phyloP scores from a whole-genome alignment of 23 tunicate genomes.

The Botrylloides violaceus region DNA sequence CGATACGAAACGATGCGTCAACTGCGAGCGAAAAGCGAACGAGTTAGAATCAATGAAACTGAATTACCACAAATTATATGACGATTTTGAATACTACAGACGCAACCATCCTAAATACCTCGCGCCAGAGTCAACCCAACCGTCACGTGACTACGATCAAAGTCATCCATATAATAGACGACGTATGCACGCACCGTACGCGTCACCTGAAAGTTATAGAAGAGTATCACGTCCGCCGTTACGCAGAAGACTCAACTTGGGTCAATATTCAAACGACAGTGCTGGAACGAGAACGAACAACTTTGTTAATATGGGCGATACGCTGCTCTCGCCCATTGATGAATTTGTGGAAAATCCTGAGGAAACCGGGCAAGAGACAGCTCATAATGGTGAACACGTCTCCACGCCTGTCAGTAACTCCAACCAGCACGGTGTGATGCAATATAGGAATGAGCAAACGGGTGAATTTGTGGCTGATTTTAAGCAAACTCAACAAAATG shows the following conservation, averaged over 20 bases:
- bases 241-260: conserved; percentile 1
- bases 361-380: not conserved
- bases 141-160: conserved; percentile 4
- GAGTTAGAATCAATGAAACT: not conserved
- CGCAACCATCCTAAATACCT: not conserved
- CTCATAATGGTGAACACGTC: too few species aligned
- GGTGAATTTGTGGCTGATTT: not conserved
- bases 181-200: conserved; percentile 11
- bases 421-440: not conserved
- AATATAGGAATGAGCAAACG: not conserved
- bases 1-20: conserved; percentile 12
- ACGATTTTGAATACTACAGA: conserved; percentile 14
- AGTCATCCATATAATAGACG: conserved; percentile 13
- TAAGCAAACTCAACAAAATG: not conserved
- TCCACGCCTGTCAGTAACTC: not conserved
- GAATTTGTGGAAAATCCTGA: conserved; percentile 9
- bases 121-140: not conserved
- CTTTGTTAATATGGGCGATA: not conserved
- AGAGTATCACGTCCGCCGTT: conserved; percentile 5
- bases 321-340: conserved; percentile 21
- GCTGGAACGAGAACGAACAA: not conserved
- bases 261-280: not conserved
- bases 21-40: not conserved
- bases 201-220: conserved; percentile 6
- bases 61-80: not conserved